These are phyloP conservation scores for Phengaris alcon DNA, from an alignment of 2,888 invertebrate species.

Conservation along the genomic window DNA sequence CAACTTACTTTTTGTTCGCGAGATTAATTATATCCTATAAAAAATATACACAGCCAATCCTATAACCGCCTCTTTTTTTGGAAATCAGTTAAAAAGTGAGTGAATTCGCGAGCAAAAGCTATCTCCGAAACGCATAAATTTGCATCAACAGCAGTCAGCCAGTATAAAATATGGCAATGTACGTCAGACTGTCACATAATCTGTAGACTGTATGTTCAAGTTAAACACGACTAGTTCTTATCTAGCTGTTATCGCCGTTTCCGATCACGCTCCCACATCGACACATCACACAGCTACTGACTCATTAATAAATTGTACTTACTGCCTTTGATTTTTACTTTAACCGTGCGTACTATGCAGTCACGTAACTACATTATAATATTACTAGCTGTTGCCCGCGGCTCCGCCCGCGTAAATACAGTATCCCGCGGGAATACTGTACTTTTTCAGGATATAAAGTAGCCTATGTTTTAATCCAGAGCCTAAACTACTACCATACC, in stretches of 20 bases:
- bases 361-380: slow-evolving; percentile 26
- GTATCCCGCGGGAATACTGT: too few relatives aligned
- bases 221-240: slow-evolving; percentile 29
- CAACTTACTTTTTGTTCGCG: too few relatives aligned
- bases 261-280: slow-evolving; percentile 59
- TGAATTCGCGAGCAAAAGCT: background rate
- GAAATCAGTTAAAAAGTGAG: too few relatives aligned
- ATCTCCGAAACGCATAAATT: background rate
- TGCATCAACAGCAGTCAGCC: background rate
- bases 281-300: slow-evolving; percentile 56
- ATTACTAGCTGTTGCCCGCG: too few relatives aligned
- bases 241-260: slow-evolving; percentile 51
- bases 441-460: too few relatives aligned
- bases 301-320: slow-evolving; percentile 47
- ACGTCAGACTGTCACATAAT: too few relatives aligned
- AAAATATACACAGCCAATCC: too few relatives aligned
- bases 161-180: background rate
- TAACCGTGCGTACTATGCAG: slow-evolving; percentile 31
- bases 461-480: too few relatives aligned
- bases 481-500: too few relatives aligned
- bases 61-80: too few relatives aligned
- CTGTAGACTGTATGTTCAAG: slow-evolving; percentile 29
- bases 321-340: slow-evolving; percentile 37
- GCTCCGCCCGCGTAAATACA: too few relatives aligned
- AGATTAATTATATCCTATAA: too few relatives aligned